Evolutionary conservation across 2,797 vertebrate species (phyloP).

Genomic region (Picus viridis): DNA sequence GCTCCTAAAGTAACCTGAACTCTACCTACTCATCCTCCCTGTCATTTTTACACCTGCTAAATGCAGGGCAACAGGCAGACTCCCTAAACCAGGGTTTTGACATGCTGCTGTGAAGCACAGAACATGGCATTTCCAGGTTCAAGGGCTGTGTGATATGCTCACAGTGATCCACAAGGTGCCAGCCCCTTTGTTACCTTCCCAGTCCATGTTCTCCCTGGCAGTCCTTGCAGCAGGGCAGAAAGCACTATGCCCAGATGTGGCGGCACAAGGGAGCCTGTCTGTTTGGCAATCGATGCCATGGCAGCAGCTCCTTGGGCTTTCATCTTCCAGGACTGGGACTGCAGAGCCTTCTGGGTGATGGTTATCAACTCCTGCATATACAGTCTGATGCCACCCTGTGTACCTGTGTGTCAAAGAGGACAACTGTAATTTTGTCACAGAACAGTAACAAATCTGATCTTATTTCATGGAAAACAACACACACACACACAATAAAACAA

Average conservation of each 20-base stretch:
- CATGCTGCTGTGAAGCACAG: not conserved
- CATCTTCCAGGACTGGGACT: conserved; percentile 99
- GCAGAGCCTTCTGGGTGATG: conserved; percentile 93
- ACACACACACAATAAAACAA: too few relatives aligned
- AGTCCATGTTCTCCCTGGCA: conserved; percentile 93
- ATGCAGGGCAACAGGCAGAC: not conserved
- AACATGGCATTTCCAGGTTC: not conserved
- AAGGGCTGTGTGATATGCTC: not conserved
- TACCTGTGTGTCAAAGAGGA: conserved; percentile 80
- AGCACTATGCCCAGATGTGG: conserved; percentile 94
- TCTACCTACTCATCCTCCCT: not conserved
- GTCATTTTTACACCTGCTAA: not conserved
- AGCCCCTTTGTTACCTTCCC: conserved; percentile 88
- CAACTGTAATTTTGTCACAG: not conserved
- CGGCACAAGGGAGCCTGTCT: conserved; percentile 89
- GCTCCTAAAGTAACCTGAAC: not conserved
- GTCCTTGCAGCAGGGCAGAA: conserved; percentile 88
- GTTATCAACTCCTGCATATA: conserved; percentile 95
- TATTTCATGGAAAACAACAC: not conserved
- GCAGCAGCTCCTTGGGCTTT: conserved; percentile 96
- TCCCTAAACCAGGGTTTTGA: not conserved
- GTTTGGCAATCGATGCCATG: conserved; percentile 96
- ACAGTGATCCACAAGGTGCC: not conserved
- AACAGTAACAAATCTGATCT: not conserved
- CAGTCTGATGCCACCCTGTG: conserved; percentile 93